A percentile compares a stretch with the other conserved stretches of the same genome.
Conservation (phyloP, 2,888 invertebrate genomes). For the Trichacis sp. region DNA sequence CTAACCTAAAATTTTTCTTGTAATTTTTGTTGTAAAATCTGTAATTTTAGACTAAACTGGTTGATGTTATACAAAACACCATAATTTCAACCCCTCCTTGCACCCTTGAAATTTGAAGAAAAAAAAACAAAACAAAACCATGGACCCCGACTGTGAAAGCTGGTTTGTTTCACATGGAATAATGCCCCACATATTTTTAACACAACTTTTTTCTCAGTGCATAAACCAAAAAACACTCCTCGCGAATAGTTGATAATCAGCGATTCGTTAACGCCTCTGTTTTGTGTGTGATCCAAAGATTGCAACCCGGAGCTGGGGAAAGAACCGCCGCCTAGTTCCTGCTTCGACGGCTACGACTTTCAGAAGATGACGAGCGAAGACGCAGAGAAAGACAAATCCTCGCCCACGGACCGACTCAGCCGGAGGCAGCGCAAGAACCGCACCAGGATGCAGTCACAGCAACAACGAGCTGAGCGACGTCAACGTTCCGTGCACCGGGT, state of each 20-base stretch:
- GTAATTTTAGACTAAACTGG: too few species aligned
- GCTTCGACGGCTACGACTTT: slow-evolving; percentile 18
- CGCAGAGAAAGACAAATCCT: slow-evolving; percentile 6
- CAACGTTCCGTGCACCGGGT: background rate
- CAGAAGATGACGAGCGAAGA: background rate
- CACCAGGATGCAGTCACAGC: slow-evolving; percentile 51
- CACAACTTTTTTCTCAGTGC: too few species aligned
- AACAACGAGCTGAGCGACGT: slow-evolving; percentile 8
- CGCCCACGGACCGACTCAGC: slow-evolving; percentile 62
- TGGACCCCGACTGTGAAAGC: too few species aligned
- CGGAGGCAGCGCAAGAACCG: slow-evolving; percentile 72
- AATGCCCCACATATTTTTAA: too few species aligned
- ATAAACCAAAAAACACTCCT: too few species aligned
- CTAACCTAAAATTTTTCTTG: too few species aligned
- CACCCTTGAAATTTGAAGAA: too few species aligned
- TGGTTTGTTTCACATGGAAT: too few species aligned
- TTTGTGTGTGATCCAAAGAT: slow-evolving; percentile 65
- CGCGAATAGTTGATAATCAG: slow-evolving; percentile 9
- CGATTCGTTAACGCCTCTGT: slow-evolving; percentile 54
- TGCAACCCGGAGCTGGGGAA: slow-evolving; percentile 65
- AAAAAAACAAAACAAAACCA: too few species aligned
- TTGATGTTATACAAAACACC: too few species aligned
- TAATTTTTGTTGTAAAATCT: too few species aligned
- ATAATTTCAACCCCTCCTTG: too few species aligned
- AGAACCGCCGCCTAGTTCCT: slow-evolving; percentile 68